Percentiles rank a stretch among this genome's conserved stretches.
phyloP scores from a whole-genome alignment of 2,888 invertebrate genomes.

The Idaea aversata region DNA sequence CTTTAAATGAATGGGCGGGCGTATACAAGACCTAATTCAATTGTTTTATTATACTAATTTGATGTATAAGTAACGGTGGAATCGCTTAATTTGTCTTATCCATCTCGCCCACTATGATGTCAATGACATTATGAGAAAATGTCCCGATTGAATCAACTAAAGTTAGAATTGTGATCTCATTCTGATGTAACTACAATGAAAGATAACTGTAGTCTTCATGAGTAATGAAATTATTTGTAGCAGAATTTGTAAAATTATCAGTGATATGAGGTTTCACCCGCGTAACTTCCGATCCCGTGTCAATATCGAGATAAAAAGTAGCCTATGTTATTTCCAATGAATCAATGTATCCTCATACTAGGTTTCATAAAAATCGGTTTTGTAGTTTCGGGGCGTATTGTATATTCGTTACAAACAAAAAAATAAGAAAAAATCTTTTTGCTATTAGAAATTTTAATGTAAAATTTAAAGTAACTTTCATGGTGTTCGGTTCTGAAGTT shows the following conservation, averaged over 20 bases:
- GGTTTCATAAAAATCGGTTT: too few species aligned
- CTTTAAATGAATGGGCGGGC: background rate
- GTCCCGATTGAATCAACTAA: constrained; percentile 11
- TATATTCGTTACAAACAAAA: too few species aligned
- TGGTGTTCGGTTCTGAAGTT: too few species aligned
- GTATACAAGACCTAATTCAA: constrained; percentile 13
- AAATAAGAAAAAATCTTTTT: too few species aligned
- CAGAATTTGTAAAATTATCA: background rate
- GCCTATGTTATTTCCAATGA: too few species aligned
- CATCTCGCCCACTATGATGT: constrained; percentile 37
- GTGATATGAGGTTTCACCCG: background rate
- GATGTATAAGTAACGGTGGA: constrained; percentile 31
- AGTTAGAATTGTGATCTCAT: constrained; percentile 4
- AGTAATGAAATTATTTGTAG: background rate
- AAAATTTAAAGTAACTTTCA: too few species aligned
- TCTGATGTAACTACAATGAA: constrained; percentile 4
- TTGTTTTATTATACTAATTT: constrained; percentile 26
- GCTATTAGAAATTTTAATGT: too few species aligned
- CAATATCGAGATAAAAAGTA: too few species aligned
- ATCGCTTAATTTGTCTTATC: constrained; percentile 38
- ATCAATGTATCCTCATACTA: too few species aligned
- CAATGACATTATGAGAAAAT: constrained; percentile 33
- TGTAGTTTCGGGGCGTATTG: too few species aligned
- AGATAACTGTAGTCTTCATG: background rate
- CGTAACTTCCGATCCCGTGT: too few species aligned